Conservation (phyloP, 2,888 invertebrate species). For the Gymnosoma rotundatum region DNA sequence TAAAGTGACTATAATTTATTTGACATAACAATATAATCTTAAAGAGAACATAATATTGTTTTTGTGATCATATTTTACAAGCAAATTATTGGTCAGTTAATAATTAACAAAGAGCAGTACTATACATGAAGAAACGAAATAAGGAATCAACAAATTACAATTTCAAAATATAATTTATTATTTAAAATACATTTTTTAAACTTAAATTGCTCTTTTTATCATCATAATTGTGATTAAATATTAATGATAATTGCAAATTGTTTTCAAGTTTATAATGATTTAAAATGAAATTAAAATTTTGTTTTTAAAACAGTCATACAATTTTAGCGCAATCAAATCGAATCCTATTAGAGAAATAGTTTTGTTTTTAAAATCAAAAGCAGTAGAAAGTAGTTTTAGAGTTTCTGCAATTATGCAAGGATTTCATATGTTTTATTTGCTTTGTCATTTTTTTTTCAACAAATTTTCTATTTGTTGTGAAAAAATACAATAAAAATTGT, state of each 20-base stretch:
- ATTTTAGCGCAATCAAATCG: slow-evolving; percentile 78
- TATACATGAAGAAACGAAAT: too few species aligned
- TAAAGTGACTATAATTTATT: too few species aligned
- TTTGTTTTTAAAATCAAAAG: slow-evolving; percentile 39
- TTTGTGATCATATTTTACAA: too few species aligned
- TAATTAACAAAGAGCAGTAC: too few species aligned
- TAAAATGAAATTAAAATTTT: slow-evolving; percentile 38
- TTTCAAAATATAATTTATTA: too few species aligned
- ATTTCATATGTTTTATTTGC: slow-evolving; percentile 63
- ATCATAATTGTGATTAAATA: slow-evolving; percentile 43
- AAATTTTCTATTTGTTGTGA: slow-evolving; percentile 44
- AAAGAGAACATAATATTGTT: too few species aligned
- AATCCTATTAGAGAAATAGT: slow-evolving; percentile 67
- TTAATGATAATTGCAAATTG: slow-evolving; percentile 59
- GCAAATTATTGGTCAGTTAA: too few species aligned
- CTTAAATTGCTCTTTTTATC: background rate
- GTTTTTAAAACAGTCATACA: slow-evolving; percentile 38
- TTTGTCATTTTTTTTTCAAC: slow-evolving; percentile 11
- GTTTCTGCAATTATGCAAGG: slow-evolving; percentile 75
- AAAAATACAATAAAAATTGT: slow-evolving; percentile 6
- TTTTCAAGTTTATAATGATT: slow-evolving; percentile 57
- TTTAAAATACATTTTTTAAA: background rate
- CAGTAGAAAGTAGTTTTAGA: slow-evolving; percentile 75
- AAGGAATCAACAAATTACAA: too few species aligned
- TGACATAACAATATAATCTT: too few species aligned